A percentile compares a stretch with the other conserved stretches of the same genome.
Conservation (phyloP, 2,888 invertebrate species). For the Melipona beecheii region DNA sequence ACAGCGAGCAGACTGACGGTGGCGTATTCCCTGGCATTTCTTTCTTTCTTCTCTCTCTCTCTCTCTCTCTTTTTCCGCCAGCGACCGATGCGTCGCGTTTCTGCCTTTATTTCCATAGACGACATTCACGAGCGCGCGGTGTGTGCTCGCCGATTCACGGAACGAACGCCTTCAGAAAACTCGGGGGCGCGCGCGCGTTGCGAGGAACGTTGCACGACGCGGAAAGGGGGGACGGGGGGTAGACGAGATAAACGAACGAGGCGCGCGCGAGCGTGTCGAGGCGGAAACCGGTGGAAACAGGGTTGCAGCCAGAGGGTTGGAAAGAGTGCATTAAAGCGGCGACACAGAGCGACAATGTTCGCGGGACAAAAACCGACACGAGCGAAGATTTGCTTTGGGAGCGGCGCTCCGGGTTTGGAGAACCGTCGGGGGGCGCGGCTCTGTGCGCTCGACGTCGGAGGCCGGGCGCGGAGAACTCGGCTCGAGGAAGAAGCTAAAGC, state of each 20-base stretch:
- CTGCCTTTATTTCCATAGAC: conserved; percentile 32
- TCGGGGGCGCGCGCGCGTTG: not conserved
- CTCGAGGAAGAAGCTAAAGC: conserved; percentile 48
- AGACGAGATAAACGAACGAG: conserved; percentile 22
- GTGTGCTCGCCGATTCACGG: conserved; percentile 26
- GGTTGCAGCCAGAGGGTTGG: not conserved
- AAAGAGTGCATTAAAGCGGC: conserved; percentile 41
- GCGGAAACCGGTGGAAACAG: not conserved
- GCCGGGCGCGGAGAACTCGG: conserved; percentile 30
- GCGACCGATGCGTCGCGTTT: conserved; percentile 21
- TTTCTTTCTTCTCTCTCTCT: not conserved
- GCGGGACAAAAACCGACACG: conserved; percentile 49
- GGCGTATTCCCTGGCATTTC: conserved; percentile 4
- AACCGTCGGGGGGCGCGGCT: conserved; percentile 4
- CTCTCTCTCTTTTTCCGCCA: not conserved
- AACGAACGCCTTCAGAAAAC: conserved; percentile 30
- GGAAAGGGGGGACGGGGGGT: not conserved
- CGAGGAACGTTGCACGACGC: not conserved
- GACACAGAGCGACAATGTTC: conserved; percentile 35
- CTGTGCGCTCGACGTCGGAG: not conserved
- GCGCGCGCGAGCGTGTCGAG: not conserved
- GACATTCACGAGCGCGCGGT: conserved; percentile 27
- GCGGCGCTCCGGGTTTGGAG: conserved; percentile 14
- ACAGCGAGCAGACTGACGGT: not conserved
- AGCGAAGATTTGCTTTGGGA: conserved; percentile 45